A percentile compares a stretch with the other conserved stretches of the same genome.
Conservation (phyloP, 1,140 invertebrate genomes). For the Drosophila baimaii region DNA sequence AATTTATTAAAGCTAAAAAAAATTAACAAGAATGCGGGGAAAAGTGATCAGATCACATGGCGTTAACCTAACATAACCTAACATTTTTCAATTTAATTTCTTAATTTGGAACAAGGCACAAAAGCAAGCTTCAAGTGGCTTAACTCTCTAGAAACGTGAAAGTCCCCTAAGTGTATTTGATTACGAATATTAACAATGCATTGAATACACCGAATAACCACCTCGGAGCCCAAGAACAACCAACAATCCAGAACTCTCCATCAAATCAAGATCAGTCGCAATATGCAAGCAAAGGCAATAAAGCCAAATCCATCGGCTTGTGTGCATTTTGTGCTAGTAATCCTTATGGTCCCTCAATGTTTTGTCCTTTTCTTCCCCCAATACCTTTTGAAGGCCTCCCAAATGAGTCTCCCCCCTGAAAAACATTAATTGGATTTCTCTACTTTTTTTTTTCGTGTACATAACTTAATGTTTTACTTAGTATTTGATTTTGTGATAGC, state of each 20-base stretch:
- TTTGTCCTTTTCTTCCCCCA: background rate
- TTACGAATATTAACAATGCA: too few species aligned
- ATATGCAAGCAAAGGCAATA: too few species aligned
- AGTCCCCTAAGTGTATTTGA: too few species aligned
- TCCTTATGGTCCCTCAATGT: background rate
- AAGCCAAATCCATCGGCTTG: background rate
- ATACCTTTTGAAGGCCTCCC: background rate
- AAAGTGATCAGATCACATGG: background rate
- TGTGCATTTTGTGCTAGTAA: background rate
- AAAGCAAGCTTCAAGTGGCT: too few species aligned
- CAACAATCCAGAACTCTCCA: too few species aligned
- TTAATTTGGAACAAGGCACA: too few species aligned
- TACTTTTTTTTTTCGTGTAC: slow-evolving; percentile 4
- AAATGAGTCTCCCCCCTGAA: slow-evolving; percentile 3
- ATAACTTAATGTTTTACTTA: slow-evolving; percentile 59
- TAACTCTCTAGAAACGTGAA: too few species aligned
- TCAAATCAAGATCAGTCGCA: too few species aligned
- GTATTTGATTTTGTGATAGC: slow-evolving; percentile 79
- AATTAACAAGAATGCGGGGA: background rate
- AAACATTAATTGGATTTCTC: background rate
- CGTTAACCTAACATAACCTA: background rate
- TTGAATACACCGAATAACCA: too few species aligned
- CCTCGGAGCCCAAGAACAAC: too few species aligned
- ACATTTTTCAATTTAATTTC: background rate
- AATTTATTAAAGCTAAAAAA: background rate